Percentiles rank a stretch among this genome's conserved stretches.
phyloP scores from a whole-genome alignment of 2,888 invertebrate genomes.

The Plebejus argus region DNA sequence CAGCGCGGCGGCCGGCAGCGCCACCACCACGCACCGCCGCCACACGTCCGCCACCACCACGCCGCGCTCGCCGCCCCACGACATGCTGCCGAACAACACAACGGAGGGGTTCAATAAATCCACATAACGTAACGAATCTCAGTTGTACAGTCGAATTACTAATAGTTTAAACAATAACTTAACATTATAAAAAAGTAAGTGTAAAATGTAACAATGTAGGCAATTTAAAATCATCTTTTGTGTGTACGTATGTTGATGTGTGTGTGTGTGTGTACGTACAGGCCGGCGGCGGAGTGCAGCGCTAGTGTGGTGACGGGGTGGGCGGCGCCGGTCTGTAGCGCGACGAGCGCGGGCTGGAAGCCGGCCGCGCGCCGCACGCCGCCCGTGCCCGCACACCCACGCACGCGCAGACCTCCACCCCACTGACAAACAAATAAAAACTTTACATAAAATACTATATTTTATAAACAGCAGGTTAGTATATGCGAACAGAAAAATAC shows the following conservation, averaged over 20 bases:
- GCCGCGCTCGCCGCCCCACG: constrained; percentile 98
- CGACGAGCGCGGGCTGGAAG: constrained; percentile 97
- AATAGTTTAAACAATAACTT: no score
- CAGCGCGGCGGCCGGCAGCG: constrained; percentile 94
- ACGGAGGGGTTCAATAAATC: not conserved
- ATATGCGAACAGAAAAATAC: no score
- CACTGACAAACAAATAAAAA: constrained; percentile 49
- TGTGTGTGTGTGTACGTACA: constrained; percentile 88
- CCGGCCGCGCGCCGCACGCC: constrained; percentile 92
- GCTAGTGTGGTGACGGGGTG: constrained; percentile 93
- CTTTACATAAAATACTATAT: no score
- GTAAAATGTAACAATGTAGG: no score
- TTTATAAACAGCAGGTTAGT: no score
- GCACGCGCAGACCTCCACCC: constrained; percentile 53
- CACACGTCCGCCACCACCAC: constrained; percentile 96
- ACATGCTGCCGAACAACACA: constrained; percentile 85
- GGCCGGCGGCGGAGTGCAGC: constrained; percentile 97
- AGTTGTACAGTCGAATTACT: not conserved
- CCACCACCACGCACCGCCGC: constrained; percentile 93
- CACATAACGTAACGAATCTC: not conserved
- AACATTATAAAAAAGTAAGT: no score
- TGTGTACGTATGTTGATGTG: not conserved
- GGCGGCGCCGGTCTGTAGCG: constrained; percentile 93
- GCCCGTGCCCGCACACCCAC: constrained; percentile 68
- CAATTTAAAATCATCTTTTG: no score